These are phyloP conservation scores for Diarsia mendica DNA, from an alignment of 2,888 invertebrate species.

Conservation along the genomic window DNA sequence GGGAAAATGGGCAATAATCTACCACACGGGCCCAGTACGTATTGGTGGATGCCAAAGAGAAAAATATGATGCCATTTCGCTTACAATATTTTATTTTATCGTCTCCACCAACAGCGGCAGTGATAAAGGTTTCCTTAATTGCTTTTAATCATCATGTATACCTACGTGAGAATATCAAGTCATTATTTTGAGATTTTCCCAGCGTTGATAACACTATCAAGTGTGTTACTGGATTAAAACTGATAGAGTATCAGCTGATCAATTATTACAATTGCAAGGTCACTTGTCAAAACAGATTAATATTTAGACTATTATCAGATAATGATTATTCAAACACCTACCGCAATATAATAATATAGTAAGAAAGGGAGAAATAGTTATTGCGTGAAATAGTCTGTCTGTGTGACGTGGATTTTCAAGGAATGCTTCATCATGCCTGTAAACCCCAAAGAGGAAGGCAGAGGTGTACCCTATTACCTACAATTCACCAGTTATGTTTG, in stretches of 20 bases:
- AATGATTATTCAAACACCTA: background rate
- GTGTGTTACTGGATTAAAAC: conserved; percentile 6
- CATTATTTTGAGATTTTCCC: conserved; percentile 1
- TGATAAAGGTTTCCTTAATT: background rate
- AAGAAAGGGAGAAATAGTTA: too few relatives aligned
- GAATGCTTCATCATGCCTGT: too few relatives aligned
- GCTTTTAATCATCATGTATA: background rate
- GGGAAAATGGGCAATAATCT: background rate
- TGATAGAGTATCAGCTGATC: conserved; percentile 13
- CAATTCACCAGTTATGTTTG: too few relatives aligned
- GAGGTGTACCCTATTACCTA: too few relatives aligned
- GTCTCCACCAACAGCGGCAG: background rate
- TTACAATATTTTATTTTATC: background rate
- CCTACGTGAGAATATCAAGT: background rate
- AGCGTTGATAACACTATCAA: conserved; percentile 21
- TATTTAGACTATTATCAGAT: too few relatives aligned
- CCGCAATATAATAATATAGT: background rate
- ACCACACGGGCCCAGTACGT: background rate
- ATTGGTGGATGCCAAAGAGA: background rate
- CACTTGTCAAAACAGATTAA: background rate
- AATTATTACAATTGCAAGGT: conserved; percentile 14
- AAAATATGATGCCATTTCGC: background rate
- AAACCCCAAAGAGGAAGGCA: too few relatives aligned
- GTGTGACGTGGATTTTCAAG: background rate
- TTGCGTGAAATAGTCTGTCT: background rate